Conservation (phyloP, 2,797 vertebrate genomes). For the Enteromius thamalakanensis region DNA sequence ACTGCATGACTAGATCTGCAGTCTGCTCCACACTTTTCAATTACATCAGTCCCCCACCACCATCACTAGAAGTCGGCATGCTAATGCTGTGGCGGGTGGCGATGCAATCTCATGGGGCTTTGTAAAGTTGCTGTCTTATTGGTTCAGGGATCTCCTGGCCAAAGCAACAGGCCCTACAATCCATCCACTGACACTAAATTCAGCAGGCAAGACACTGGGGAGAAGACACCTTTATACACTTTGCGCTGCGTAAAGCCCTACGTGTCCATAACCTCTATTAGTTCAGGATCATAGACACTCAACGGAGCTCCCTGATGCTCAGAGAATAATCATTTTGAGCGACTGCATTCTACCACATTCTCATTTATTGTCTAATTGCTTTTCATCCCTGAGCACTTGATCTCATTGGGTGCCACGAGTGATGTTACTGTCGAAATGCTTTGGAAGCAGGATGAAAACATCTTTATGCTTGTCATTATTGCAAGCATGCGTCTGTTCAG, state of each 20-base stretch:
- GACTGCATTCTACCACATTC: constrained; percentile 31
- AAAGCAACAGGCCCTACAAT: constrained; percentile 11
- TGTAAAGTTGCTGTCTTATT: constrained; percentile 44
- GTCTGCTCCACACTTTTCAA: constrained; percentile 46
- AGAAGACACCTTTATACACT: constrained; percentile 35
- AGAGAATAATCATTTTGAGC: constrained; percentile 45
- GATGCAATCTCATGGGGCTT: neutral
- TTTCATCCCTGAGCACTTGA: constrained; percentile 42
- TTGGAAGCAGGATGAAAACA: constrained; percentile 19
- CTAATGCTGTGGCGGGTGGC: constrained; percentile 38
- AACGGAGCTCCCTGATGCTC: constrained; percentile 36
- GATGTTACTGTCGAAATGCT: constrained; percentile 21
- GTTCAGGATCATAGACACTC: constrained; percentile 50
- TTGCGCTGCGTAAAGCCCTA: constrained; percentile 3
- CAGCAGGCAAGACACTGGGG: constrained; percentile 18
- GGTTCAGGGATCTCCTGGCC: constrained; percentile 31
- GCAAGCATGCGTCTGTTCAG: neutral
- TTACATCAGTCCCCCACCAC: constrained; percentile 34
- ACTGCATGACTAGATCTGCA: constrained; percentile 27
- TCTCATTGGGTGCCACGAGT: constrained; percentile 34
- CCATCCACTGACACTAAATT: constrained; percentile 27
- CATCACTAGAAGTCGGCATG: constrained; percentile 24
- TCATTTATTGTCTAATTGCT: constrained; percentile 49
- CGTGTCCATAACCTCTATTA: constrained; percentile 48
- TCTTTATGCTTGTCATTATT: constrained; percentile 33